Evolutionary conservation across 2,113 vertebrate genomes (phyloP), one percentile per base, ranked within the genome.

Genomic region (Lophura nycthemera): DNA sequence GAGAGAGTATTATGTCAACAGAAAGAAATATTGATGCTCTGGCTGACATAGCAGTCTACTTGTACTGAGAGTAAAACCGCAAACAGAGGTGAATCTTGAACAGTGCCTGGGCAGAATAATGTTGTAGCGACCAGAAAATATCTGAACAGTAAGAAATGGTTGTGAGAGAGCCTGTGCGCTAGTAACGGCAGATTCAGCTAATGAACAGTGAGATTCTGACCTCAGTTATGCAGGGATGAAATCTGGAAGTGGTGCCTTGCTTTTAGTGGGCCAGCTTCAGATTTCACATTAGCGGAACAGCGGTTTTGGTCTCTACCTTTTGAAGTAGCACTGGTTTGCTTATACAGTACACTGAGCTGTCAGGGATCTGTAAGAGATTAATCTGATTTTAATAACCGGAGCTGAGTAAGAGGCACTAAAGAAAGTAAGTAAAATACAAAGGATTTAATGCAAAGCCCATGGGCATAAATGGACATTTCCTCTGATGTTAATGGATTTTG

Each of bases 21-120:
- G 93, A 95, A 94, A 90, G 88, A 96, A 97, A 96, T 96, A 95
- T 94, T 95, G 93, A 95, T 95, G 95, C 92, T 95, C 94, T 92
- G 88, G 90, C 95, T 96, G 94, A 96, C 93, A 84, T 67, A 92
- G 88, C 78, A 93, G 52, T 89, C 92, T 93, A 89, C 88, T 90
- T 69, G 15, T 61, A 72, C 61, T 14, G 36, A 88, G 83, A 92
- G 60, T 85, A 82, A 82, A 88, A 82, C 70, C 75, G 81, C 81
- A 88, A 90, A 87, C 40, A 65, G 75, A 65, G 75, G 86, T 95
- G 81, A 88, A 79, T 82, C 65, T 65, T 65, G 52, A 81, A 69
- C 1, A 4, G 47, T 89, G 74, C 57, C 61, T 81, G 69, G 69
- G 60, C 92, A 93, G 72, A 88, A 78, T 64, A 47, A 67, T 32